Evolutionary conservation across 2,113 vertebrate species (phyloP).

Genomic region (Rhodinocichla rosea): DNA sequence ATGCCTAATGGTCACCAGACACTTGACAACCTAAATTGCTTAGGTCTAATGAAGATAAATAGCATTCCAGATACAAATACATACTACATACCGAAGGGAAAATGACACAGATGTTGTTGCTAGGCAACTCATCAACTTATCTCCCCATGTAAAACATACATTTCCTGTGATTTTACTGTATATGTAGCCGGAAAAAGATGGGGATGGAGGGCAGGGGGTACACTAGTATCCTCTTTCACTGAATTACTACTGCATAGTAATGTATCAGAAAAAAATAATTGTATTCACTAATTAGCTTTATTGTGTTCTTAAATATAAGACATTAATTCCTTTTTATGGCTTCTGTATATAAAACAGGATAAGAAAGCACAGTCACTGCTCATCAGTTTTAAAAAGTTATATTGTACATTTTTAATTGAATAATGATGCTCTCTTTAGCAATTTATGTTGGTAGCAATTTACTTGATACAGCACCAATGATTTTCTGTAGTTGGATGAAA

Average conservation of each 20-base stretch:
- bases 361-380: neutral
- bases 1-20: slow-evolving; percentile 61
- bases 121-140: slow-evolving; percentile 77
- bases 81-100: slow-evolving; percentile 34
- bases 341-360: neutral
- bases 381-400: neutral
- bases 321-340: neutral
- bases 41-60: slow-evolving; percentile 78
- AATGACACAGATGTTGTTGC: slow-evolving; percentile 73
- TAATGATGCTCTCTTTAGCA: neutral
- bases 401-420: neutral
- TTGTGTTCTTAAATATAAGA: neutral
- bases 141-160: slow-evolving; percentile 5
- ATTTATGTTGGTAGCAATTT: neutral
- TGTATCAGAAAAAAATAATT: neutral
- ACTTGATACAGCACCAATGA: neutral
- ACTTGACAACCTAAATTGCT: slow-evolving; percentile 70
- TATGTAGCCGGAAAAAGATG: neutral
- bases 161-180: neutral
- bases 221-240: neutral
- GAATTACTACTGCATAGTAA: neutral
- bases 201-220: accelerated
- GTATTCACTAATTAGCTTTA: neutral
- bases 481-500: slow-evolving; percentile 11
- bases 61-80: slow-evolving; percentile 43